Percentiles rank a stretch among this genome's conserved stretches.
phyloP scores from a whole-genome alignment of 2,888 invertebrate genomes.

The Amaurobius ferox region DNA sequence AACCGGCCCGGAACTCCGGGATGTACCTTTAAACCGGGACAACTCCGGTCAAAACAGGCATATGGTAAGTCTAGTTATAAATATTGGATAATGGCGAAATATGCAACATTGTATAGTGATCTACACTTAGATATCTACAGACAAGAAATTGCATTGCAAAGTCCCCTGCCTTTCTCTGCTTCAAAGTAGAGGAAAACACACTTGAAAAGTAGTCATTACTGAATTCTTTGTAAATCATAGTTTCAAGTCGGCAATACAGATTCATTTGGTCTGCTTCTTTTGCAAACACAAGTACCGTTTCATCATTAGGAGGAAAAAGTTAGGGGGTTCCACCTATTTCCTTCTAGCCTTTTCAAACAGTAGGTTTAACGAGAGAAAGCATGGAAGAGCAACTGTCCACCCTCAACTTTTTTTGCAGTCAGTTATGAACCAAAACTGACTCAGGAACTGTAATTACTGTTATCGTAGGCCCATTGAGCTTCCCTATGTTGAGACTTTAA shows the following conservation, averaged over 20 bases:
- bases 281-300: neutral
- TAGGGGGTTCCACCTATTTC: conserved; percentile 6
- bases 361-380: neutral
- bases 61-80: no score
- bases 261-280: neutral
- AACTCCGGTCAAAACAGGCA: no score
- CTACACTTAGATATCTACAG: no score
- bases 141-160: no score
- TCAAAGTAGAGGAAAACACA: no score
- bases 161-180: no score
- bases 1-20: no score
- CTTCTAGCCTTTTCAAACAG: neutral
- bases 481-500: neutral
- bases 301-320: neutral
- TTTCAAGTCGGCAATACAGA: neutral
- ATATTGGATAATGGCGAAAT: no score
- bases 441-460: neutral
- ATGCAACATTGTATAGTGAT: no score
- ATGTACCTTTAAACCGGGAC: no score
- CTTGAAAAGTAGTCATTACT: neutral
- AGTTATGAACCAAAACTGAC: neutral
- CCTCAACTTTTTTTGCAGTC: conserved; percentile 1
- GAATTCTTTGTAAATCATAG: neutral
- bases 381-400: conserved; percentile 3
- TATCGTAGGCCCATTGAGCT: neutral